Evolutionary conservation across 2,113 vertebrate species (phyloP).

Genomic region (Delphinus delphis): DNA sequence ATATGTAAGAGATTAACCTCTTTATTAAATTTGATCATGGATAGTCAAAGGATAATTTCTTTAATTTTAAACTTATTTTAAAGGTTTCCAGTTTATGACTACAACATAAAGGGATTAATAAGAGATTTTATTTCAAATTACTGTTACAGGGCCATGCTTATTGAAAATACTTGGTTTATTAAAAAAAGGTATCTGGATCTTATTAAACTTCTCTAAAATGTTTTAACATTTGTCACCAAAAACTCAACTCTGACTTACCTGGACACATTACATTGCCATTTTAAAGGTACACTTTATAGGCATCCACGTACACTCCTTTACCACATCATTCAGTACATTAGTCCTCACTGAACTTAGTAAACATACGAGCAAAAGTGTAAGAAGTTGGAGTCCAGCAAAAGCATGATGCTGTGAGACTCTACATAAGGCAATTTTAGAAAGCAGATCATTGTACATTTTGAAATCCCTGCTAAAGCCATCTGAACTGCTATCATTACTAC

Average conservation of each 20-base stretch:
- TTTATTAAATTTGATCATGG: not conserved
- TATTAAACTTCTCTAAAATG: not conserved
- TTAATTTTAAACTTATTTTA: slow-evolving; percentile 25
- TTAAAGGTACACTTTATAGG: not conserved
- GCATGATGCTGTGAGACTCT: not conserved
- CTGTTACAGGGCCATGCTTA: not conserved
- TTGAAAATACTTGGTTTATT: not conserved
- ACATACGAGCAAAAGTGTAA: not conserved
- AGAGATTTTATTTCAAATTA: slow-evolving; percentile 12
- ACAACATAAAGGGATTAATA: not conserved
- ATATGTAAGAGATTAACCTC: not conserved
- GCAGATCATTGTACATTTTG: not conserved
- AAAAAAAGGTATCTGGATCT: slow-evolving; percentile 14
- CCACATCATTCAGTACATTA: not conserved
- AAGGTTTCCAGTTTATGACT: slow-evolving; percentile 5
- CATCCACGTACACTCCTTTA: not conserved
- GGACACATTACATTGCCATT: not conserved
- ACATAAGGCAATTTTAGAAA: not conserved
- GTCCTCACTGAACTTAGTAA: not conserved
- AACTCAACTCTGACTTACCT: not conserved
- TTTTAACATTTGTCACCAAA: slow-evolving; percentile 43
- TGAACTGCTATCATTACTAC: not conserved
- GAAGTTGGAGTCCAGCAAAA: not conserved
- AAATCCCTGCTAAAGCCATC: not conserved
- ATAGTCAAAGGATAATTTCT: not conserved